A percentile compares a stretch with the other conserved stretches of the same genome.
Conservation (phyloP, 1,140 invertebrate genomes). For the Lanistes nyassanus region DNA sequence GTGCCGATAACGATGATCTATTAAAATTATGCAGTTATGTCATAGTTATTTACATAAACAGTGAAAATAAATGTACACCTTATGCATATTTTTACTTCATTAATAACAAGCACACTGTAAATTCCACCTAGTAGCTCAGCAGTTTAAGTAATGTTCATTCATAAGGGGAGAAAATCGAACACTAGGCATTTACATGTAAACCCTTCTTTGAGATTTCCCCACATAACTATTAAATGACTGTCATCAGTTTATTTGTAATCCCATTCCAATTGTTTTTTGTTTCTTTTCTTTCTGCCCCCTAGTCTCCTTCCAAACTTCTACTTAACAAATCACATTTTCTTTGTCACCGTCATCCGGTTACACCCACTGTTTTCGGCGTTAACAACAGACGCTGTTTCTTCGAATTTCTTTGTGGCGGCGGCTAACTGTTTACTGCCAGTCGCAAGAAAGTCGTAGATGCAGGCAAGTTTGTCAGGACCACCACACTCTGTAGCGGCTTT, state of each 20-base stretch:
- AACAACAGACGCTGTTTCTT: background rate
- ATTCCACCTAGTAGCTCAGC: too few species aligned
- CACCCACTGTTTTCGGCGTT: background rate
- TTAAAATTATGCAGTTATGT: too few species aligned
- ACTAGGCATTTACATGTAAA: too few species aligned
- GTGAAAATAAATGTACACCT: background rate
- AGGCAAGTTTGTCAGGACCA: conserved; percentile 30
- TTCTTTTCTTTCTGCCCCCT: background rate
- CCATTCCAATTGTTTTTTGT: background rate
- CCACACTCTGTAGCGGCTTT: conserved; percentile 33
- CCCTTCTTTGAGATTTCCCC: background rate
- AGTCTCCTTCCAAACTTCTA: too few species aligned
- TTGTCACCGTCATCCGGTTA: background rate
- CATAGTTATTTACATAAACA: too few species aligned
- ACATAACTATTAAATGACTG: background rate
- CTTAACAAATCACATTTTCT: background rate
- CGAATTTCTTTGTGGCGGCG: conserved; percentile 11
- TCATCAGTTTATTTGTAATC: background rate
- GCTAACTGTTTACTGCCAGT: conserved; percentile 38
- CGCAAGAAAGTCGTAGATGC: conserved; percentile 40
- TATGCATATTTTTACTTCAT: too few species aligned
- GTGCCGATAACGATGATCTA: too few species aligned
- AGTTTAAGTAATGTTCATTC: too few species aligned
- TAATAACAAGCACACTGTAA: too few species aligned
- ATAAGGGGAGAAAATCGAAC: too few species aligned